Evolutionary conservation across 2,797 vertebrate genomes (phyloP), one percentile per base, ranked within the genome.

Genomic region (Chaetophractus vellerosus): DNA sequence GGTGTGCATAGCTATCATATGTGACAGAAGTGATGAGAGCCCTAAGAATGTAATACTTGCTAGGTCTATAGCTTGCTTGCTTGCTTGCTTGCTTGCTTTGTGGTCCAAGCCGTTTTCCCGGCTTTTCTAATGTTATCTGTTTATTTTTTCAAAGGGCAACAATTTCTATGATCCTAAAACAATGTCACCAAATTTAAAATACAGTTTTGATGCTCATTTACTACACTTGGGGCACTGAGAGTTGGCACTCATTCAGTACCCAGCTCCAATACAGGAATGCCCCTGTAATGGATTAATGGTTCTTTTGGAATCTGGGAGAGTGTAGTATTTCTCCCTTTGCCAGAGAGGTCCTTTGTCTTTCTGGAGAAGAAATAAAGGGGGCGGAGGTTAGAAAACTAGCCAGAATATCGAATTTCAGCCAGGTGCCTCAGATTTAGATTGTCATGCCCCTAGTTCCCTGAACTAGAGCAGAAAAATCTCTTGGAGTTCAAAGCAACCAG

Each of bases 151-250:
- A 94, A 69, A 86, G n/a, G 38, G 31, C 52, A 88, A 45, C 61
- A 75, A 33, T 64, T 93, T 92, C 59, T 81, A 66, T 89, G 71
- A 71, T 84, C 72, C 90, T 89, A 85, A 92, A 91, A 50, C 57
- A 86, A 19, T 88, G 90, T 93, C 36, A 84, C 83, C 64, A 93
- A 64, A 80, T 88, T 92, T 33, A 74, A 93, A 88, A 91, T 83
- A 80, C 9, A 63, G n/a, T 82, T 72, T 76, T 76, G 76, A 79
- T 18, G 6, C 11, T 57, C 41, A 1, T n/a, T 80, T 74, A 72
- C 19, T 74, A 63, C 64, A 69, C 0, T 48, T n/a, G 15, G 52
- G 74, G 16, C 79, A 80, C 59, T 91, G 71, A 61, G 31, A 57
- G 23, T 36, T 88, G 91, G 89, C 68, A 50, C 69, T 81, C 24